Conservation (phyloP, 2,113 vertebrate genomes). For the Dasyurus viverrinus region DNA sequence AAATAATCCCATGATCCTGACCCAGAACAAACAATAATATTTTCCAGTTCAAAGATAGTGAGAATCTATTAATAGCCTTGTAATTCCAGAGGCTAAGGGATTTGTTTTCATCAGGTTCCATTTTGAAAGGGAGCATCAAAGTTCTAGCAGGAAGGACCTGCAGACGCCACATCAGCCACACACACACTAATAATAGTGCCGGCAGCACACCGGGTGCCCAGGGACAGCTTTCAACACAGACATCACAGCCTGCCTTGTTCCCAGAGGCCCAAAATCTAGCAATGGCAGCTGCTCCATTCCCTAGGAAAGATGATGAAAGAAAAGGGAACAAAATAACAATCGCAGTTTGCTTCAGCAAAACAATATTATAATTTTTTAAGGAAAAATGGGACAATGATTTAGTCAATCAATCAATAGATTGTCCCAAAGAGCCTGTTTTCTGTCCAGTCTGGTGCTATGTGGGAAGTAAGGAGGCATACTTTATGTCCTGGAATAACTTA, state of each 20-base stretch:
- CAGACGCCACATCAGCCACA: slow-evolving; percentile 63
- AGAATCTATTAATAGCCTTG: slow-evolving; percentile 56
- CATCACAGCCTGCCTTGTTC: background rate
- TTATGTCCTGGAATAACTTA: background rate
- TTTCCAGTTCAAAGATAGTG: slow-evolving; percentile 71
- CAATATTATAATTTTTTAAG: background rate
- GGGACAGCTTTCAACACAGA: background rate
- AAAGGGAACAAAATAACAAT: background rate
- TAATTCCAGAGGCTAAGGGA: slow-evolving; percentile 34
- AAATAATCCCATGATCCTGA: slow-evolving; percentile 61
- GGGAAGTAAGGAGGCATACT: background rate
- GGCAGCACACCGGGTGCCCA: background rate
- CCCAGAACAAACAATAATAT: slow-evolving; percentile 30
- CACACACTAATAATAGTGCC: background rate
- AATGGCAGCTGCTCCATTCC: background rate
- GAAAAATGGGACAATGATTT: background rate
- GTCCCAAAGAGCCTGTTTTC: background rate
- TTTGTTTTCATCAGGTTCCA: slow-evolving; percentile 58
- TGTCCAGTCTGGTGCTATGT: background rate
- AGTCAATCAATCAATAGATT: background rate
- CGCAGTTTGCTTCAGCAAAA: background rate
- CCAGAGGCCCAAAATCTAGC: background rate
- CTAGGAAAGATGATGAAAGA: slow-evolving; percentile 1
- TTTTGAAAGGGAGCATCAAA: slow-evolving; percentile 64
- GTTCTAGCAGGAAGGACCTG: slow-evolving; percentile 77